Evolutionary conservation across 2,797 vertebrate species (phyloP), one percentile per base, ranked within the genome.

Genomic region (Mareca penelope): DNA sequence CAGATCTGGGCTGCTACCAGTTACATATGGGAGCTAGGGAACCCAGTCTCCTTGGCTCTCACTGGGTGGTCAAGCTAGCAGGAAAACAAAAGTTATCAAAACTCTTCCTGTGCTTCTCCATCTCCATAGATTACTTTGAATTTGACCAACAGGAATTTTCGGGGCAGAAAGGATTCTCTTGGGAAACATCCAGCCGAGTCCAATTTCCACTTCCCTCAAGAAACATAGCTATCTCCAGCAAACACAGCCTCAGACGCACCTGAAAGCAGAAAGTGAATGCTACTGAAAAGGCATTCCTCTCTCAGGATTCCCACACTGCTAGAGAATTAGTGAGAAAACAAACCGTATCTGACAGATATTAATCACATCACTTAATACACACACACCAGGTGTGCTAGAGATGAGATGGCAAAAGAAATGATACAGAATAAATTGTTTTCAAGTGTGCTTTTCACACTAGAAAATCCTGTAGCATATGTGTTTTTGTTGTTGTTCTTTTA

Each of bases 321-420:
- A 37, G 31, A 48, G 60, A 87, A 88, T 68, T 80, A 83, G 53
- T 85, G 76, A 91, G 79, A 89, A 89, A 94, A 88, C 68, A 89
- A 90, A 88, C 56, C 29, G 31, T 77, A 68, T 48, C 59, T 90
- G 94, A 92, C 94, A 94, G 87, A 55, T 91, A 93, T 87, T 82
- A 96, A 94, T 91, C 93, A 92, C 77, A 64, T 64, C 87, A 85
- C 63, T 93, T 94, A 91, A 89, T 80, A 71, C 31, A 80, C 37
- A 79, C 78, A 67, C 24, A 84, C 61, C 88, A 91, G 77, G 80
- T 93, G 85, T 86, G 55, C 65, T 88, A 48, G 61, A 88, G 44
- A 81, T 88, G 85, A 89, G 44, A 85, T 48, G 15, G 73, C 57
- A 84, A 55, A 89, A 76, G 10, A 91, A 91, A 7, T 64, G 72